Evolutionary conservation across 30 jellyfish, hydroid and myxozoan genomes (phyloP).

Genomic region (Hydractinia symbiolongicarpus): DNA sequence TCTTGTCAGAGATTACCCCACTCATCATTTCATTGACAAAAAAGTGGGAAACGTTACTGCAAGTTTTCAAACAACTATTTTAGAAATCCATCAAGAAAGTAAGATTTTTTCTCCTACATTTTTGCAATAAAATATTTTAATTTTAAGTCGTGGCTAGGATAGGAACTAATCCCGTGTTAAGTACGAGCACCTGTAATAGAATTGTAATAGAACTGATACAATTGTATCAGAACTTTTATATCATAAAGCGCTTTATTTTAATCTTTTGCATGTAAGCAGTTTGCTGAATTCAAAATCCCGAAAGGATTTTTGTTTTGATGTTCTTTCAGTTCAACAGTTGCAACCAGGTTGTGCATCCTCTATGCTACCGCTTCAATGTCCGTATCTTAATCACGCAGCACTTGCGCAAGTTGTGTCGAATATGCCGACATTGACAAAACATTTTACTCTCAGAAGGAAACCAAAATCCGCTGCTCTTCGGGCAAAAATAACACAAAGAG

Average conservation of each 20-base stretch:
- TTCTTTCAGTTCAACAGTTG: constrained; percentile 26
- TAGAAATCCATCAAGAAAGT: constrained; percentile 66
- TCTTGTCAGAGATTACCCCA: constrained; percentile 70
- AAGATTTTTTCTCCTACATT: not conserved
- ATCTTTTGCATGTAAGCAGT: too few species aligned
- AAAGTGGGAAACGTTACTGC: constrained; percentile 52
- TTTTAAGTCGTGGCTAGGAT: too few species aligned
- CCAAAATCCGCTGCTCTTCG: constrained; percentile 98
- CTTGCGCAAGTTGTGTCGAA: constrained; percentile 41
- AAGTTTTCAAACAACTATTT: constrained; percentile 51
- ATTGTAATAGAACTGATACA: not conserved
- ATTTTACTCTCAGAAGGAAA: constrained; percentile 80
- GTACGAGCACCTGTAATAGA: not conserved
- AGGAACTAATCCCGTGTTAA: not conserved
- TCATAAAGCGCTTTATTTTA: too few species aligned
- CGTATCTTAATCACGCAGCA: constrained; percentile 69
- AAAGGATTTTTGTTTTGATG: not conserved
- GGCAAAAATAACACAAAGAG: constrained; percentile 93
- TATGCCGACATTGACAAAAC: constrained; percentile 76
- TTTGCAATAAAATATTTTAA: too few species aligned
- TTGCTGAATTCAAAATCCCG: too few species aligned
- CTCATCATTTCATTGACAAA: constrained; percentile 36
- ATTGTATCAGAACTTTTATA: not conserved
- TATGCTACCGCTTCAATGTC: constrained; percentile 73
- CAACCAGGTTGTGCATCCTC: constrained; percentile 1